Base-by-base conservation (phyloP, 2,888 invertebrate species). In the Netelia melanura region DNA sequence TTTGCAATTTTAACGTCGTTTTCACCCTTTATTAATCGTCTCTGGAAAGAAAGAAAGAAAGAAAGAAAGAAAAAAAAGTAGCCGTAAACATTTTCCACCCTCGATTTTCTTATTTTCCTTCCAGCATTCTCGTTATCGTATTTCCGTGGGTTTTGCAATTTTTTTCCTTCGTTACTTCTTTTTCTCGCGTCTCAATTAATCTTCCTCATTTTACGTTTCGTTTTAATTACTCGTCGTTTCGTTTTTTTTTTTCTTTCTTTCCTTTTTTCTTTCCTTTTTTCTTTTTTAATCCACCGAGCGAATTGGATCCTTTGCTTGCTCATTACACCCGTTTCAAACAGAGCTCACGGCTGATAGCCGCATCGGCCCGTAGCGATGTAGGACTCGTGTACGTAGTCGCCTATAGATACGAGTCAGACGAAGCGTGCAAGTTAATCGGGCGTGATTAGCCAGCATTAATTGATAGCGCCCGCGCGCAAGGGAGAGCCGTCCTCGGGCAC, bases 361-460 rank as follows among this genome's bases (percentile, higher is more conserved):
- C 3, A 30, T 30, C 30, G 30, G 30, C 30, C 30, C 30, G 30
- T 30, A 30, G 30, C 30, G 30, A 30, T 30, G 30, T 30, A 30
- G 30, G 30, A 30, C 30, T 30, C 30, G 30, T 30, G 30, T 5
- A 30, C 30, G 30, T 30, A 30, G 30, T 5, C 30, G 30, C 30
- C 14, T 58, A 71, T 48, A n/a, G 48, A 79, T 17, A 17, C 25
- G 58, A 65, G 80, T 65, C 84, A 64, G 74, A 75, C 75, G 58
- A 76, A 78, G 79, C 70, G 79, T 80, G 82, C 74, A 76, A 85
- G 82, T 86, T 86, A 87, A 87, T 86, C 84, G 85, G 84, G 81
- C 87, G 86, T 84, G 83, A 86, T 86, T 84, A 86, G 83, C 81
- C 58, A 65, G 84, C 79, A 84, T 83, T 86, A 86, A 86, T 87